Conservation (phyloP, 2,797 vertebrate species). For the Luscinia luscinia region DNA sequence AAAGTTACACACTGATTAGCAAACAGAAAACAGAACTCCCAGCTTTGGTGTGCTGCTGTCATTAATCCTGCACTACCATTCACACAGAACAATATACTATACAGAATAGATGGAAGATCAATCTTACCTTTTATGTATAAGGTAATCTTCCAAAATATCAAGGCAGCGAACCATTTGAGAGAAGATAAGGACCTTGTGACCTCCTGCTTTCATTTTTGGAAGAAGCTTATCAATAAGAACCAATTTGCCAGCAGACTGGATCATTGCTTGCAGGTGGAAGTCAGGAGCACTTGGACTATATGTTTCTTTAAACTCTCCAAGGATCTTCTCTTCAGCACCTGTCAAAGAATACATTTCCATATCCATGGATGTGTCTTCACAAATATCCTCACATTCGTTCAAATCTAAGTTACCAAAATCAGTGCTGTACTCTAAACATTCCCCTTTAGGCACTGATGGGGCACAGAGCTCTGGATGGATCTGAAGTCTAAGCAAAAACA, state of each 20-base stretch:
- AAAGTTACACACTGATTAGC: not conserved
- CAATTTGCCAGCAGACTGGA: conserved; percentile 97
- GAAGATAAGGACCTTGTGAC: conserved; percentile 98
- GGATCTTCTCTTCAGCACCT: conserved; percentile 99
- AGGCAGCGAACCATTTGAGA: conserved; percentile 99
- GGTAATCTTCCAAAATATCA: conserved; percentile 99
- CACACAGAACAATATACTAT: not conserved
- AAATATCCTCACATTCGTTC: not conserved
- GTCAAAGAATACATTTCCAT: not conserved
- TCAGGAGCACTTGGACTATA: conserved; percentile 88
- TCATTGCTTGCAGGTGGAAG: conserved; percentile 99
- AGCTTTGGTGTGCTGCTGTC: not conserved
- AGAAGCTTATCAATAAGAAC: conserved; percentile 98
- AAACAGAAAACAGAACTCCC: not conserved
- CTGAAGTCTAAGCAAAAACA: not conserved
- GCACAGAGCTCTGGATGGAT: not conserved
- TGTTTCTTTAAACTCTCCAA: conserved; percentile 96
- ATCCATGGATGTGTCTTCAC: not conserved
- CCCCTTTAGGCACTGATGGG: not conserved
- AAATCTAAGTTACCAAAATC: not conserved
- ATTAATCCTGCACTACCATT: not conserved
- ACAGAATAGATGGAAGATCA: not conserved
- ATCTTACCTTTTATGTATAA: conserved; percentile 95
- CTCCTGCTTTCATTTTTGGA: conserved; percentile 99
- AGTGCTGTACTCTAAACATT: not conserved